Percentiles rank a stretch among this genome's conserved stretches.
These are phyloP conservation scores for Camponotus vicinus DNA, from an alignment of 1,140 invertebrate species.

Conservation along the genomic window DNA sequence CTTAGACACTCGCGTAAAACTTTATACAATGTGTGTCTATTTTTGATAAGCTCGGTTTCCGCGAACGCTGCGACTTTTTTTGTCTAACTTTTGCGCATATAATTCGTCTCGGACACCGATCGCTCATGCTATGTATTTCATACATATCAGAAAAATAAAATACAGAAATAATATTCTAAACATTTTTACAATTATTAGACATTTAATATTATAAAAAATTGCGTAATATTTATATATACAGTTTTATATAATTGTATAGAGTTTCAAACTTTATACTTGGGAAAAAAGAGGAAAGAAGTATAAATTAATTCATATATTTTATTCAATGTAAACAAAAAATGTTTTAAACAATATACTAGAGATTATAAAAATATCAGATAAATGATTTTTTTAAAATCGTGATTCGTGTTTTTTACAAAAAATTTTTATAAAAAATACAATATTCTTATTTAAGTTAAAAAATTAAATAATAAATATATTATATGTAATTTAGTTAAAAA, in stretches of 20 bases:
- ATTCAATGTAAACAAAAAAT: not conserved
- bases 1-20: not conserved
- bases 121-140: not conserved
- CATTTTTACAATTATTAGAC: not conserved
- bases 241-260: not conserved
- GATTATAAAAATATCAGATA: not conserved
- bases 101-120: not conserved
- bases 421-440: no score
- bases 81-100: not conserved
- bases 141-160: not conserved
- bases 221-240: not conserved
- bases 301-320: conserved; percentile 14
- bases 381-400: no score
- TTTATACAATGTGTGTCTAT: not conserved
- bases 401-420: no score
- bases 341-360: not conserved
- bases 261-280: not conserved
- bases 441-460: no score
- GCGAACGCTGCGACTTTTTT: not conserved
- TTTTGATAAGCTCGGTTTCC: not conserved
- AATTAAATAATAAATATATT: no score
- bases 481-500: no score
- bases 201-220: not conserved
- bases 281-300: not conserved
- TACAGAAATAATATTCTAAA: not conserved